phyloP scores from a whole-genome alignment of 2,797 vertebrate species.

The Myotis myotis region DNA sequence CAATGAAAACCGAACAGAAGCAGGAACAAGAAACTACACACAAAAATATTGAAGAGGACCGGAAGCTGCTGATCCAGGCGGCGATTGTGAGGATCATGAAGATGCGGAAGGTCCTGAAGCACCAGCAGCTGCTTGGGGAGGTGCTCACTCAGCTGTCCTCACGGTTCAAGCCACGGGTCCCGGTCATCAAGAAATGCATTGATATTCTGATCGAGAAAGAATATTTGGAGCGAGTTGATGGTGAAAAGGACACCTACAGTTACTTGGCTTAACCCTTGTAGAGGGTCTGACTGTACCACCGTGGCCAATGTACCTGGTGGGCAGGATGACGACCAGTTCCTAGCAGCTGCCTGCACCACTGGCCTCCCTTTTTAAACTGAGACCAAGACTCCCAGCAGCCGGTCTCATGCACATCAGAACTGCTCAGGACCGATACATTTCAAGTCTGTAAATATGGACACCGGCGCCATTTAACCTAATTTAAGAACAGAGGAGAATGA shows the following conservation, averaged over 20 bases:
- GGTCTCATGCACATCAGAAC: slow-evolving; percentile 85
- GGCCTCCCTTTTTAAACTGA: slow-evolving; percentile 85
- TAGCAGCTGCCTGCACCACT: slow-evolving; percentile 83
- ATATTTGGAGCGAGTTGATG: slow-evolving; percentile 96
- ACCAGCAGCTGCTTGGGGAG: slow-evolving; percentile 98
- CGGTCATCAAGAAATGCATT: slow-evolving; percentile 99
- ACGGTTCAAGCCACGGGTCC: slow-evolving; percentile 96
- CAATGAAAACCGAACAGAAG: slow-evolving; percentile 99
- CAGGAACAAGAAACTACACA: slow-evolving; percentile 99
- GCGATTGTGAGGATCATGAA: slow-evolving; percentile 99
- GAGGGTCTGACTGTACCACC: slow-evolving; percentile 85
- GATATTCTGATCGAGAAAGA: slow-evolving; percentile 99
- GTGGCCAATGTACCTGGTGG: slow-evolving; percentile 81
- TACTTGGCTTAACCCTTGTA: slow-evolving; percentile 93
- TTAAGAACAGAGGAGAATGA: slow-evolving; percentile 85
- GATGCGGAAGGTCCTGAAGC: slow-evolving; percentile 98
- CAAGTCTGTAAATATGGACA: slow-evolving; percentile 92
- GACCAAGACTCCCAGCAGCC: slow-evolving; percentile 82
- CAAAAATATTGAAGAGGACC: slow-evolving; percentile 99
- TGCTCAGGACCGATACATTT: slow-evolving; percentile 89
- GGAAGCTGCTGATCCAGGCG: slow-evolving; percentile 98
- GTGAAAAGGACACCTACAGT: slow-evolving; percentile 98
- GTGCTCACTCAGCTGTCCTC: slow-evolving; percentile 98
- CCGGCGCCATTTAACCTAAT: slow-evolving; percentile 88
- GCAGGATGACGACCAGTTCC: slow-evolving; percentile 78